Evolutionary conservation across 2,797 vertebrate genomes (phyloP).

Genomic region (Erethizon dorsatum): DNA sequence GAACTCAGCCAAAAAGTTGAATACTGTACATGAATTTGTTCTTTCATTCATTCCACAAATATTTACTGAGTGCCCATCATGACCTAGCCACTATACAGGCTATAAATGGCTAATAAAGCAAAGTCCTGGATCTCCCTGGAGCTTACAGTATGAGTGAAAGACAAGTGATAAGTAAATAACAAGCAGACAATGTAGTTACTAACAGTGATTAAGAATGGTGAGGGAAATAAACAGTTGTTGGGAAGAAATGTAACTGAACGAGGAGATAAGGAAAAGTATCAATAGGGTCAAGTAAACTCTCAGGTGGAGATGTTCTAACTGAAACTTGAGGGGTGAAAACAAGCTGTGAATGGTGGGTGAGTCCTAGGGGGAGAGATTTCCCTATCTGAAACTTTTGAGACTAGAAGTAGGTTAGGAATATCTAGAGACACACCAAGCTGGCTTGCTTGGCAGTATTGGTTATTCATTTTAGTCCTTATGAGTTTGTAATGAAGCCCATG

Average conservation of each 20-base stretch:
- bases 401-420: background rate
- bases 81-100: background rate
- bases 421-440: background rate
- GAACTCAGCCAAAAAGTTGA: background rate
- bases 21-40: background rate
- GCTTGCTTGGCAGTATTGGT: background rate
- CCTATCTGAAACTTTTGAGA: background rate
- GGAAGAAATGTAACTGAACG: conserved; percentile 2
- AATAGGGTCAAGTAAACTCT: background rate
- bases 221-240: background rate
- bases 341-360: background rate
- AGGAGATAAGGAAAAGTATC: background rate
- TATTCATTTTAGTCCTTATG: background rate
- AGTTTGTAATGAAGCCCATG: conserved; percentile 36
- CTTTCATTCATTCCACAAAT: background rate
- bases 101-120: background rate
- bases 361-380: background rate
- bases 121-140: background rate
- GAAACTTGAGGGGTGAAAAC: background rate
- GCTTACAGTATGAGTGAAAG: conserved; percentile 8
- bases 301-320: background rate
- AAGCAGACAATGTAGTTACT: background rate
- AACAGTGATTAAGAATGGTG: background rate
- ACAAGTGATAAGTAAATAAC: background rate
- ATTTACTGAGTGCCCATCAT: background rate